phyloP scores from a whole-genome alignment of 2,888 invertebrate genomes.

The Sinelater perroti region DNA sequence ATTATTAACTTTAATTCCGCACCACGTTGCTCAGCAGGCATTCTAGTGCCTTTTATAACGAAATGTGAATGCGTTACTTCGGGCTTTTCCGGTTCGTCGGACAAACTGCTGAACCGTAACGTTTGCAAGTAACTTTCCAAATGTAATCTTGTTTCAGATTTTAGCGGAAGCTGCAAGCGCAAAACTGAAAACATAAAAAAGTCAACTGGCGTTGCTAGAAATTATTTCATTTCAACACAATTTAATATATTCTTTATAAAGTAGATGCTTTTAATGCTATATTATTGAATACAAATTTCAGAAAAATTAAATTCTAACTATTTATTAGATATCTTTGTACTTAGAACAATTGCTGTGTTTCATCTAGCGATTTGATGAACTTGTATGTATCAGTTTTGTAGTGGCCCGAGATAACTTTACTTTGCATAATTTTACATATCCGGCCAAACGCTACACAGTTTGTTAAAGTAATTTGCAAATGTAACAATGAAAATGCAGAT shows the following conservation, averaged over 20 bases:
- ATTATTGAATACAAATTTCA: too few species aligned
- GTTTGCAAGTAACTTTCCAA: conserved; percentile 21
- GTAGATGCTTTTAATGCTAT: too few species aligned
- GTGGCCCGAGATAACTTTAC: not conserved
- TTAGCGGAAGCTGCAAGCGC: conserved; percentile 10
- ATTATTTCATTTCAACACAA: too few species aligned
- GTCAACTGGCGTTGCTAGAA: too few species aligned
- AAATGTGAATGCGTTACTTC: conserved; percentile 16
- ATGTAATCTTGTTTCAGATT: conserved; percentile 14
- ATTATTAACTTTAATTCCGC: conserved; percentile 21
- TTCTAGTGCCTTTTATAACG: not conserved
- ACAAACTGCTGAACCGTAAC: conserved; percentile 16
- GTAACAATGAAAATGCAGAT: too few species aligned
- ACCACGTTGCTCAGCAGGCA: not conserved
- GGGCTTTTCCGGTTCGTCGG: conserved; percentile 11
- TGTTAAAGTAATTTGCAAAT: conserved; percentile 4
- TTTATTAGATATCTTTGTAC: too few species aligned
- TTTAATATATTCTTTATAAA: too few species aligned
- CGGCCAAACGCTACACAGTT: not conserved
- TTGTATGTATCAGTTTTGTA: not conserved
- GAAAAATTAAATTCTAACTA: too few species aligned
- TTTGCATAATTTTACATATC: conserved; percentile 8
- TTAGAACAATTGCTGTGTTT: too few species aligned
- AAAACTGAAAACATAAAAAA: too few species aligned
- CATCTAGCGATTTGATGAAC: not conserved